Base-by-base conservation (phyloP, 2,797 vertebrate species). In the Silurus lanzhouensis region DNA sequence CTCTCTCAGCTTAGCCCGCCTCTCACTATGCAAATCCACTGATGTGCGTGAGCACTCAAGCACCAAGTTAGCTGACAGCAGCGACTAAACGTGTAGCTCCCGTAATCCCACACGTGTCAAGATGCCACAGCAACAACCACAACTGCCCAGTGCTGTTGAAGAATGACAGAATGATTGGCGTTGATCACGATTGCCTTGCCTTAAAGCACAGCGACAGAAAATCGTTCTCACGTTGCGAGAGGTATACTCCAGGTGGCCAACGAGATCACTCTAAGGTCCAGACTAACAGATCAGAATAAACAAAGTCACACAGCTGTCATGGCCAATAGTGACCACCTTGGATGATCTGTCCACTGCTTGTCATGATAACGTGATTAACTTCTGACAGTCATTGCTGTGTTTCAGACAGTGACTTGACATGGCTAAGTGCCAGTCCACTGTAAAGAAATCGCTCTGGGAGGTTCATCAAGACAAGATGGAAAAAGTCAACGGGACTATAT, bases 11-110 rank as follows among this genome's bases (percentile, higher is more conserved):
- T 87, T 83, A 87, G 70, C 55, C 83, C 67, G 70, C 83, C 82
- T 80, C 64, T 90, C 88, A 88, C 81, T 86, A 90, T 90, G 91
- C 88, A 90, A 90, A 90, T 90, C 89, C 86, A 82, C 66, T 63
- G 81, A 78, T 79, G 75, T 63, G 64, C 70, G 60, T 55, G 48
- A 84, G 83, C n/a, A 46, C 80, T 83, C 63, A 77, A 48, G 55
- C 52, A 22, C 79, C 67, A 9, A 74, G 81, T 86, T 83, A 67
- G 48, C 75, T 84, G 58, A 84, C 72, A 84, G 60, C 46, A 76
- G 25, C 12, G 15, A 44, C 66, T 66, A 84, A 84, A 84, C 83
- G 55, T 12, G 5, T 15, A 84, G 83, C 61, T 57, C 71, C 83
- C 46, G 0, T 76, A 77, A 84, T 84, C 72, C 72, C 60, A 83